Conservation (phyloP, 1,140 invertebrate species). For the Delia radicum region DNA sequence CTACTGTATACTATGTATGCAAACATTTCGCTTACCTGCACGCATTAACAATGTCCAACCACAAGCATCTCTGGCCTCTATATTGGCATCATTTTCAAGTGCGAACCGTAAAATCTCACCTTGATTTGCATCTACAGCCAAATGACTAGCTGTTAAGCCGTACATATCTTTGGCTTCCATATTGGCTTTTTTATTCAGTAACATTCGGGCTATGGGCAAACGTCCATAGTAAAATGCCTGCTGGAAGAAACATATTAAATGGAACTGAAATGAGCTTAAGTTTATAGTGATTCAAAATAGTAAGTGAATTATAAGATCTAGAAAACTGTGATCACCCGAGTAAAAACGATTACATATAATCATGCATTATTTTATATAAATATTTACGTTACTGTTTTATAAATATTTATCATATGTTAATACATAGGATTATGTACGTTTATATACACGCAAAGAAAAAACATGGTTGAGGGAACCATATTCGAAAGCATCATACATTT, state of each 20-base stretch:
- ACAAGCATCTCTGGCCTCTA: conserved; percentile 43
- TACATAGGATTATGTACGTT: too few relatives aligned
- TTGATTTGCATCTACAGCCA: conserved; percentile 49
- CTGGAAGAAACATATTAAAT: conserved; percentile 26
- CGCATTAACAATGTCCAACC: conserved; percentile 50
- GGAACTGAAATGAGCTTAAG: not conserved
- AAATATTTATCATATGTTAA: too few relatives aligned
- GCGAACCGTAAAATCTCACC: conserved; percentile 49
- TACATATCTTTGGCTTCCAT: conserved; percentile 45
- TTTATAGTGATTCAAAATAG: not conserved
- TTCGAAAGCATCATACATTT: too few relatives aligned
- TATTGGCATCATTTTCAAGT: conserved; percentile 44
- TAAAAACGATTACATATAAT: too few relatives aligned
- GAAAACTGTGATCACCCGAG: too few relatives aligned
- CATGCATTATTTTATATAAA: too few relatives aligned
- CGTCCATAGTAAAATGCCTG: conserved; percentile 48
- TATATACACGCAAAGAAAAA: too few relatives aligned
- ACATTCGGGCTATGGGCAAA: conserved; percentile 46
- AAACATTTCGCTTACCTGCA: conserved; percentile 41
- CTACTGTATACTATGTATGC: too few relatives aligned
- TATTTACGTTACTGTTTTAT: too few relatives aligned
- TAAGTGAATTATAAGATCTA: too few relatives aligned
- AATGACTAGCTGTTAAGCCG: conserved; percentile 50
- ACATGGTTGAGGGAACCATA: too few relatives aligned
- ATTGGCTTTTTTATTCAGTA: conserved; percentile 48